Evolutionary conservation across 2,113 vertebrate species (phyloP), one percentile per base, ranked within the genome.

Genomic region (Chionodraco myersi): DNA sequence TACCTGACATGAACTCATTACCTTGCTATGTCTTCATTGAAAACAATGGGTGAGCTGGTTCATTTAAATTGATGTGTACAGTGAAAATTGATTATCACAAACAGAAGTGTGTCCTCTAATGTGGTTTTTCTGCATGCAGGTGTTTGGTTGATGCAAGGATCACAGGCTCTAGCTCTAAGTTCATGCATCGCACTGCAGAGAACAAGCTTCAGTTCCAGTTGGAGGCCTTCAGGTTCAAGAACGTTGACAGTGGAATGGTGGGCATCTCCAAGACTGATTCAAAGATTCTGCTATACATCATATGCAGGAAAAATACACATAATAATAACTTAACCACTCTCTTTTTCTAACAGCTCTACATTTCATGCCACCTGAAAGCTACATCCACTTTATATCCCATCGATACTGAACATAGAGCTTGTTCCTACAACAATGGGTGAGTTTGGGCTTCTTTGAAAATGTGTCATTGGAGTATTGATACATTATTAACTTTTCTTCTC

Each of bases 1-100:
- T 67, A n/a, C 58, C 84, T 18, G 91, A 93, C 1, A 0, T 7
- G 1, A 45, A 49, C 51, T 89, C 91, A 47, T 63, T 0, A 3
- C 95, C 94, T 57, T 88, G 48, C 73, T 95, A 95, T 56, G 52
- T 11, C 15, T 94, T 95, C 66, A 91, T 95, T 74, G 86, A 91
- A 0, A 85, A 91, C 41, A 4, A 92, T n/a, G 94, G 94, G 93
- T 95, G 73, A 86, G 77, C 15, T n/a, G 16, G 9, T 53, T 26
- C 30, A 15, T 56, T 6, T 1, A 1, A 72, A 23, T 10, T 49
- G 36, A 41, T 41, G 36, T 44, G 41, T 45, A 16, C 13, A 72
- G 13, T 73, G 1, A 30, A 12, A 56, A 18, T 0, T 5, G 0
- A 51, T 61, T 13, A 36, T 79, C 3, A 7, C n/a, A 56, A 21